Percentiles rank a stretch among this genome's conserved stretches.
Evolutionary conservation across 2,888 invertebrate genomes (phyloP).

Genomic region (Candidula unifasciata): DNA sequence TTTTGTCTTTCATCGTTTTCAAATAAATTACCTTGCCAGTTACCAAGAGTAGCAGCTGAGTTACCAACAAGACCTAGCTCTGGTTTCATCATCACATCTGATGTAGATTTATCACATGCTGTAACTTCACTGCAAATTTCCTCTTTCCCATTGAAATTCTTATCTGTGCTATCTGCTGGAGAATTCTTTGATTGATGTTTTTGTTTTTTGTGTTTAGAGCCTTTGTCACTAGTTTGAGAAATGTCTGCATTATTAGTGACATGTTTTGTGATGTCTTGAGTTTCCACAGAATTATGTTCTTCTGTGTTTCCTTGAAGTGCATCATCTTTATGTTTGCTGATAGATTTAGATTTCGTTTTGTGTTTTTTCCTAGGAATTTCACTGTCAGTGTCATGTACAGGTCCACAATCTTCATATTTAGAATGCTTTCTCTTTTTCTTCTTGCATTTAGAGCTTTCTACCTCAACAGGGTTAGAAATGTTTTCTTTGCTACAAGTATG

Average conservation of each 20-base stretch:
- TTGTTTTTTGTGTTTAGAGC: background rate
- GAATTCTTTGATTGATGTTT: slow-evolving; percentile 9
- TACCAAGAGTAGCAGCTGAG: slow-evolving; percentile 53
- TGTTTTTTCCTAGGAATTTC: background rate
- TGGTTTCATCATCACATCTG: background rate
- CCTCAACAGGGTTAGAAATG: background rate
- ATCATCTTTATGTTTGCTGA: background rate
- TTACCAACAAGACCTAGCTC: background rate
- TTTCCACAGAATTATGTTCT: background rate
- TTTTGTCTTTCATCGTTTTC: slow-evolving; percentile 62
- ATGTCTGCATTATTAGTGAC: too few relatives aligned
- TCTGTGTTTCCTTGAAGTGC: background rate
- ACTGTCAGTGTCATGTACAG: background rate
- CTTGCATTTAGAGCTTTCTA: background rate
- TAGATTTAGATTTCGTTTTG: background rate
- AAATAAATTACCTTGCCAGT: slow-evolving; percentile 65
- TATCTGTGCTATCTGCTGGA: background rate
- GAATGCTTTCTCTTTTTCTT: slow-evolving; percentile 6
- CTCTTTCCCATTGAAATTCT: background rate
- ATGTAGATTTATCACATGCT: background rate
- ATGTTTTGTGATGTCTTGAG: too few relatives aligned
- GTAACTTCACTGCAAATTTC: background rate
- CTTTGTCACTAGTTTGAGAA: background rate
- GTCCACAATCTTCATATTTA: background rate
- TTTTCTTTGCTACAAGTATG: background rate